A percentile compares a stretch with the other conserved stretches of the same genome.
These are phyloP conservation scores for cattle (Bos taurus) DNA, from an alignment of 2,113 vertebrate genomes.

Conservation along the genomic window DNA sequence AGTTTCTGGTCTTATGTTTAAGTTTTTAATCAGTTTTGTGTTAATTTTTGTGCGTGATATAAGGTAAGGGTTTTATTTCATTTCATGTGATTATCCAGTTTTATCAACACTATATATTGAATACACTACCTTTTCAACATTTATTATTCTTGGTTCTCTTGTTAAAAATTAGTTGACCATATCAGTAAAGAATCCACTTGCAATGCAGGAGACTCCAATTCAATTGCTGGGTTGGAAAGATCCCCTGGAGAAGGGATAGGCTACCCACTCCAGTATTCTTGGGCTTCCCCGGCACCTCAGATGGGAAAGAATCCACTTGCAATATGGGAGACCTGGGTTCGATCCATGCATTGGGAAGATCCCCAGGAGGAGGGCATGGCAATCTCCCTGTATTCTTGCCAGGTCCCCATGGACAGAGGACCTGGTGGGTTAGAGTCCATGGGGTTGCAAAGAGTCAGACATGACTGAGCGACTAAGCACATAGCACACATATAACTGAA, in stretches of 20 bases:
- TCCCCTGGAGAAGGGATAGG: background rate
- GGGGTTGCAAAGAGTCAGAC: background rate
- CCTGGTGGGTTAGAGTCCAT: background rate
- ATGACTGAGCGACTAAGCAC: background rate
- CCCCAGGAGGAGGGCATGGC: background rate
- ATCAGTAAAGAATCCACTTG: background rate
- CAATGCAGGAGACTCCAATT: background rate
- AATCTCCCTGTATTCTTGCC: background rate
- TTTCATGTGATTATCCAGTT: background rate
- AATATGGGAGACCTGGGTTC: background rate
- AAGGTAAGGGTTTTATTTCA: background rate
- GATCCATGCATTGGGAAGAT: background rate
- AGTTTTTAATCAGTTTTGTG: background rate
- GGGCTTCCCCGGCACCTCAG: background rate
- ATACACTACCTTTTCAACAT: background rate
- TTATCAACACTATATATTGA: background rate
- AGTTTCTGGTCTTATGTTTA: background rate
- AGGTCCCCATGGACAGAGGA: background rate
- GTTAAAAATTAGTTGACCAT: background rate
- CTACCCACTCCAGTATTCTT: background rate
- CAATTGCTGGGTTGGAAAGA: background rate
- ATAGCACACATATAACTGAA: background rate
- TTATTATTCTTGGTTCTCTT: background rate
- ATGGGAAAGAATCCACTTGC: background rate
- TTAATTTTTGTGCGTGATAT: background rate